Conservation (phyloP, 2,797 vertebrate genomes). For the Phrynocephalus guinanensis region DNA sequence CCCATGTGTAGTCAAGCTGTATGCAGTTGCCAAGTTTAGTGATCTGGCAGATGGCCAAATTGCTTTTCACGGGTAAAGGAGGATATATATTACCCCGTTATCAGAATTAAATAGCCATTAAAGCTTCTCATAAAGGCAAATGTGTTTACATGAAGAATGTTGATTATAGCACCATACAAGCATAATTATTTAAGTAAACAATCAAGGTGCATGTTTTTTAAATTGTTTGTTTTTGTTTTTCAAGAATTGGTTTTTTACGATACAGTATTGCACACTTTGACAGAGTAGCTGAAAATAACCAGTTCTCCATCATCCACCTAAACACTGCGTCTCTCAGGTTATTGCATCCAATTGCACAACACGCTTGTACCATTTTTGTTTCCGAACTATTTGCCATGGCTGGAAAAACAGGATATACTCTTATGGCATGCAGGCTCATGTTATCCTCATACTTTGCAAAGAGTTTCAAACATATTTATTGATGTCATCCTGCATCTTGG, state of each 20-base stretch:
- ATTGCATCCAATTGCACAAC: neutral
- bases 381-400: neutral
- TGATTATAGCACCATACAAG: neutral
- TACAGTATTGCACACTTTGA: neutral
- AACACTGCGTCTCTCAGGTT: neutral
- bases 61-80: neutral
- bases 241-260: neutral
- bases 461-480: neutral
- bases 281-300: neutral
- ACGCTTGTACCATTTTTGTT: neutral
- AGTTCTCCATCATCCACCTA: neutral
- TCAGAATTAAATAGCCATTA: neutral
- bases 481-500: neutral
- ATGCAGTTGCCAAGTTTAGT: neutral
- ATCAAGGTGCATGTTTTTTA: neutral
- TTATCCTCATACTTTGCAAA: neutral
- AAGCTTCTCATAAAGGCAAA: conserved; percentile 7
- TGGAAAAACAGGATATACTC: neutral
- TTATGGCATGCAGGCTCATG: neutral
- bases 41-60: neutral
- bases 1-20: neutral
- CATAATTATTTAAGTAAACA: neutral
- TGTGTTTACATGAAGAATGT: neutral
- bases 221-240: no score
- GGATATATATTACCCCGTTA: neutral